A percentile compares a stretch with the other conserved stretches of the same genome.
phyloP scores from a whole-genome alignment of 2,113 vertebrate genomes.

The Shinisaurus crocodilurus region DNA sequence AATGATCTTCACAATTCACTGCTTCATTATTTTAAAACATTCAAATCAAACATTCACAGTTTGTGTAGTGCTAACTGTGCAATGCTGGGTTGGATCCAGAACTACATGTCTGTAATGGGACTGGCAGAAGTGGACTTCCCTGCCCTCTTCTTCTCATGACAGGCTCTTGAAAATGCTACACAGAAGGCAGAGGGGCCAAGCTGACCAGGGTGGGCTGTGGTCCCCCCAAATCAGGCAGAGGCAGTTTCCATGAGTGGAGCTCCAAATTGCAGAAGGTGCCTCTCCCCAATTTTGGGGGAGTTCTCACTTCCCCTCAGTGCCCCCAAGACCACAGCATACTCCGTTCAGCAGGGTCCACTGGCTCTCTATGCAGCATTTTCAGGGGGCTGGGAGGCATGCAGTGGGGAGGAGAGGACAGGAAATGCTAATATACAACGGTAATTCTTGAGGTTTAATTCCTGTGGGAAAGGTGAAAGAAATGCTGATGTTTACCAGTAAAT shows the following conservation, averaged over 20 bases:
- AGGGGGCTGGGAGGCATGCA: neutral
- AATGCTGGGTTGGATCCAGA: too few species aligned
- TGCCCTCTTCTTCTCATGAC: too few species aligned
- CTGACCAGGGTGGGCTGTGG: too few species aligned
- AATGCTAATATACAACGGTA: neutral
- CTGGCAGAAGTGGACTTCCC: too few species aligned
- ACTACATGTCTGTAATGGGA: too few species aligned
- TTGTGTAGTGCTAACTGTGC: neutral
- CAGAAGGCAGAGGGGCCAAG: too few species aligned
- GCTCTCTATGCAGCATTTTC: neutral
- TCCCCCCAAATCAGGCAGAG: too few species aligned
- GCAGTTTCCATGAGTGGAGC: neutral
- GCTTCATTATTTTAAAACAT: slow-evolving; percentile 21
- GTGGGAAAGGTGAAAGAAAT: neutral
- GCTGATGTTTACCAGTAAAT: neutral
- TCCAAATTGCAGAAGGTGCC: neutral
- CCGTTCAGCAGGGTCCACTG: neutral
- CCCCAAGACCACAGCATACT: neutral
- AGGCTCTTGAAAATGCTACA: too few species aligned
- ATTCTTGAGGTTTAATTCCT: neutral
- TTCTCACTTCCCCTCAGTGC: neutral
- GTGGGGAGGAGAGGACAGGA: neutral
- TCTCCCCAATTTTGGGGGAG: neutral
- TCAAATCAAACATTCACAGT: slow-evolving; percentile 25
- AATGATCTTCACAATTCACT: neutral